These are phyloP conservation scores for Morbakka virulenta DNA, from an alignment of 30 jellyfish, hydroid and myxozoan species.

Conservation along the genomic window DNA sequence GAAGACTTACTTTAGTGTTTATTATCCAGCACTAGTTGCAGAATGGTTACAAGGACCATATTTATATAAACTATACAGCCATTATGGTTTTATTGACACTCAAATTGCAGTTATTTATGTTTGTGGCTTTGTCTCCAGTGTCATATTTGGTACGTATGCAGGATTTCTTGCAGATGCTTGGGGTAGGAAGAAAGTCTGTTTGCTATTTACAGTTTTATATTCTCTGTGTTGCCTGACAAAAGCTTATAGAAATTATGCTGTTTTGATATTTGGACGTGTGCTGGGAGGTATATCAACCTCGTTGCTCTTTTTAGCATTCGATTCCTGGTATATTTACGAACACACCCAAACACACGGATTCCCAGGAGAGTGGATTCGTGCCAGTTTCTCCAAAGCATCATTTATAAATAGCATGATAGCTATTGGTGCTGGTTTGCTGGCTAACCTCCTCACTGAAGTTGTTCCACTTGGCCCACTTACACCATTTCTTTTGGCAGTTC, in stretches of 20 bases:
- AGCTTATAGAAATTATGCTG: slow-evolving; percentile 54
- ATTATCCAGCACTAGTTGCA: slow-evolving; percentile 89
- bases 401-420: slow-evolving; percentile 81
- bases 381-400: slow-evolving; percentile 84
- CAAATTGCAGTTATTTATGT: slow-evolving; percentile 91
- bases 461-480: slow-evolving; percentile 88
- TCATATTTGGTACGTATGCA: slow-evolving; percentile 87
- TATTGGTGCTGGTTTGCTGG: slow-evolving; percentile 78
- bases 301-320: slow-evolving; percentile 86
- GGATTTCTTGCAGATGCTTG: slow-evolving; percentile 77
- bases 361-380: slow-evolving; percentile 93
- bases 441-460: slow-evolving; percentile 77
- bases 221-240: slow-evolving; percentile 86
- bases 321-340: slow-evolving; percentile 91
- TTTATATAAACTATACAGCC: slow-evolving; percentile 72
- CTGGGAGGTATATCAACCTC: slow-evolving; percentile 93
- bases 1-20: slow-evolving; percentile 60
- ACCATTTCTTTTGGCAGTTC: slow-evolving; percentile 88
- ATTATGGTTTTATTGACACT: slow-evolving; percentile 91
- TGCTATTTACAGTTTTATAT: slow-evolving; percentile 72
- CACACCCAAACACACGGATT: slow-evolving; percentile 72
- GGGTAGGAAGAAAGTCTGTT: slow-evolving; percentile 89
- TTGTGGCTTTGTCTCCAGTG: slow-evolving; percentile 93
- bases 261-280: slow-evolving; percentile 73
- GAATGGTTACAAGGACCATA: slow-evolving; percentile 99